Conservation (phyloP, 2,888 invertebrate genomes). For the Calliphora vomitoria region DNA sequence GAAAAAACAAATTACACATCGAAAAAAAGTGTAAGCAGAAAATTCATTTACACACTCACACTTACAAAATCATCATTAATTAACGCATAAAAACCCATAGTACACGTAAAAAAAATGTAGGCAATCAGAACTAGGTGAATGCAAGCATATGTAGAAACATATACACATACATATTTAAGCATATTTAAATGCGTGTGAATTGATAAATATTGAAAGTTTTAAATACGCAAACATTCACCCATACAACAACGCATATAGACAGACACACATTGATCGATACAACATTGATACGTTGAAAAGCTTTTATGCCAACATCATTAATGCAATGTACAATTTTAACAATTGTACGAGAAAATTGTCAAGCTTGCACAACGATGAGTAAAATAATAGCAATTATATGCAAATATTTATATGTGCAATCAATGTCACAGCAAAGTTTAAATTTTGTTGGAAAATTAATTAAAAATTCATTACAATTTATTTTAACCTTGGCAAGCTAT, state of each 20-base stretch:
- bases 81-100: constrained; percentile 58
- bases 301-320: constrained; percentile 57
- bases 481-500: too few relatives aligned
- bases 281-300: constrained; percentile 44
- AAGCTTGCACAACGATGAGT: neutral
- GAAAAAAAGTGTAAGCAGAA: constrained; percentile 8
- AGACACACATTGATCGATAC: constrained; percentile 23
- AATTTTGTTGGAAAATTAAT: too few relatives aligned
- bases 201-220: constrained; percentile 56
- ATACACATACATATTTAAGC: neutral
- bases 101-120: constrained; percentile 55
- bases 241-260: neutral
- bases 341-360: neutral
- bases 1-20: neutral
- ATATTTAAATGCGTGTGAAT: neutral
- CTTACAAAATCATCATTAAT: constrained; percentile 55
- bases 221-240: constrained; percentile 12
- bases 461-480: too few relatives aligned
- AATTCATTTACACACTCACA: constrained; percentile 31
- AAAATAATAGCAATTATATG: constrained; percentile 16
- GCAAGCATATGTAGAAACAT: neutral
- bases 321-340: constrained; percentile 40
- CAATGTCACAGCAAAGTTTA: too few relatives aligned
- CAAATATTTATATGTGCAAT: too few relatives aligned
- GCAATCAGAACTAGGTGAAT: constrained; percentile 66